These are phyloP conservation scores for Tragelaphus strepsiceros DNA, from an alignment of 2,113 vertebrate genomes.

Conservation along the genomic window DNA sequence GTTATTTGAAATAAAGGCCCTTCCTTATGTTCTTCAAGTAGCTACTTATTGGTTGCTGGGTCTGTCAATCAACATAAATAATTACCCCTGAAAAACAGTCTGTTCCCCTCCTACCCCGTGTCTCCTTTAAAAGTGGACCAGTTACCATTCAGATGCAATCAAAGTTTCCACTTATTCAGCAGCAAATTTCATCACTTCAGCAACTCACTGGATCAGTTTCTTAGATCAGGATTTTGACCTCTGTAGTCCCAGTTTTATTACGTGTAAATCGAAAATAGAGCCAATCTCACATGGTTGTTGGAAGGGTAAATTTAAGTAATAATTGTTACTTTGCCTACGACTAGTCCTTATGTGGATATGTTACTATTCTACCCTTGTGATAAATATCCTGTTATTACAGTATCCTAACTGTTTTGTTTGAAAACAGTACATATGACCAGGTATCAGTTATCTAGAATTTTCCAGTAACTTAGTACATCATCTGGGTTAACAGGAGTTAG, in stretches of 20 bases:
- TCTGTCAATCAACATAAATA: background rate
- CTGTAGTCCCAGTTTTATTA: background rate
- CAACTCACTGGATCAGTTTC: background rate
- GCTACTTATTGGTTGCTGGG: background rate
- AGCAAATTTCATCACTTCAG: background rate
- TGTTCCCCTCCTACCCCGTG: background rate
- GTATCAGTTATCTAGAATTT: background rate
- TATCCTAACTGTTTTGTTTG: background rate
- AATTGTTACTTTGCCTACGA: background rate
- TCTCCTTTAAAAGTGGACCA: background rate
- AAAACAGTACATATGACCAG: background rate
- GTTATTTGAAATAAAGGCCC: background rate
- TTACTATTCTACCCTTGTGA: background rate
- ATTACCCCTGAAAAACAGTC: background rate
- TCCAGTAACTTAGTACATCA: background rate
- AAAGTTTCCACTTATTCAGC: background rate
- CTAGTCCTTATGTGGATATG: background rate
- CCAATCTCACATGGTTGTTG: rapidly evolving
- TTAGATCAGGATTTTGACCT: background rate
- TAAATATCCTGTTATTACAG: background rate
- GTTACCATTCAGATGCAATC: too few species aligned
- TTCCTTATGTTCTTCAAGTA: background rate
- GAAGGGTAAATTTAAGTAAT: background rate
- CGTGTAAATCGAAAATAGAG: background rate
- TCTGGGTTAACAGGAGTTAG: background rate